Base-by-base conservation (phyloP, 2,888 invertebrate species). In the Volucella inflata region DNA sequence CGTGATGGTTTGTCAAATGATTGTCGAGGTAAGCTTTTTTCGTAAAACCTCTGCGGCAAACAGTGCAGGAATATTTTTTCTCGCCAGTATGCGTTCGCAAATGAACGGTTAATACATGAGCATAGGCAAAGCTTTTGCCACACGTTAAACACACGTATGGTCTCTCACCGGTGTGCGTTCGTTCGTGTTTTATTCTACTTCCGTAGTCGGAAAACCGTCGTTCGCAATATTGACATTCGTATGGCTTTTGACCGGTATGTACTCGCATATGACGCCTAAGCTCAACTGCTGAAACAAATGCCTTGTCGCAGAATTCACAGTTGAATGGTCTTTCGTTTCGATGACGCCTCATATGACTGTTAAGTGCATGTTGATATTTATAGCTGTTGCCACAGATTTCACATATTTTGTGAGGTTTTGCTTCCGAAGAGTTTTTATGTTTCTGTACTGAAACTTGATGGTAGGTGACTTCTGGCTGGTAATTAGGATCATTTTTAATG, bases 141-240 rank as follows among this genome's bases (percentile, higher is more conserved):
- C 92, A 92, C 38, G 91, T 91, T 55, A 87, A 74, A 53, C 92
- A 92, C 2, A 87, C 83, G 44, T 92, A 92, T 0, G 92, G 92
- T 2, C 92, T 88, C 59, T 92, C 92, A 0, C 92, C 92, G 1
- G 92, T 92, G 59, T 92, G 92, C 0, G 91, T 92, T 14, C 92
- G 89, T 76, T 92, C 92, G 64, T 92, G 92, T 81, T 92, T 92
- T 44, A 92, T 91, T 60, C 92, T 90, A 77, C 92, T 92, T 1
- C 92, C 92, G 83, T 91, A 92, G 79, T 92, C 92, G 1, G 92
- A 92, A 80, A 92, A 92, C 0, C 91, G 89, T 1, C 92, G 89
- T 10, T 91, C 91, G 60, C 92, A 92, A 72, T 89, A 91, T 16
- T 88, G 88, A 38, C 92, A 92, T 14, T 89, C 89, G 65, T 92